Conservation (phyloP, 2,888 invertebrate genomes). For the Carcina quercana region DNA sequence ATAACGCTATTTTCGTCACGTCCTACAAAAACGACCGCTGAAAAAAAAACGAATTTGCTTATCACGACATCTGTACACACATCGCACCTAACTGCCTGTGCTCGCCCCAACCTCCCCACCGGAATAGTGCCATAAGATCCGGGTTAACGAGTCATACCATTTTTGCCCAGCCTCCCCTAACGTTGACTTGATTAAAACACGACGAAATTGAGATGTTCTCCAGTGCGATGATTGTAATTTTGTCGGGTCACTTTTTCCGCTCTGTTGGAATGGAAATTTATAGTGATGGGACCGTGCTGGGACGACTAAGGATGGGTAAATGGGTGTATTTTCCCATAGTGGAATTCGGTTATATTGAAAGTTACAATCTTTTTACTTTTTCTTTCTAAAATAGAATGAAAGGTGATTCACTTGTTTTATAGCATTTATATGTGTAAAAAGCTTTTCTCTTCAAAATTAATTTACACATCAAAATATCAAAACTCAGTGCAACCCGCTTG, state of each 20-base stretch:
- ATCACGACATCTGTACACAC: slow-evolving; percentile 12
- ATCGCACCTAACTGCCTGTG: slow-evolving; percentile 6
- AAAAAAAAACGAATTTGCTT: slow-evolving; percentile 4
- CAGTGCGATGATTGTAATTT: slow-evolving; percentile 19
- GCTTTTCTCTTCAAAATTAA: no score
- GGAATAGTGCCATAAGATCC: slow-evolving; percentile 22
- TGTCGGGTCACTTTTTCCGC: slow-evolving; percentile 5
- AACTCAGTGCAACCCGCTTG: no score
- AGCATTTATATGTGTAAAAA: no score
- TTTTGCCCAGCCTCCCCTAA: slow-evolving; percentile 22
- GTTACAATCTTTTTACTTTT: no score
- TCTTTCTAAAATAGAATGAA: no score
- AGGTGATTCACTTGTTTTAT: no score
- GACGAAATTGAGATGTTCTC: slow-evolving; percentile 23
- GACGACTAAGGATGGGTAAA: background rate
- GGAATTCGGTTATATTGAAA: no score
- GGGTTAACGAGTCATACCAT: slow-evolving; percentile 28
- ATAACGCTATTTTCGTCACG: no score
- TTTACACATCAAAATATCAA: no score
- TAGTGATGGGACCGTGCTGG: no score
- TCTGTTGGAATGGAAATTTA: slow-evolving; percentile 8
- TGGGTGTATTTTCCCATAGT: slow-evolving; percentile 23
- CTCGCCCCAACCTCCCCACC: slow-evolving; percentile 14
- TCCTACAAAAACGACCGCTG: background rate
- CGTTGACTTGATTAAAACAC: slow-evolving; percentile 34